Base-by-base conservation (phyloP, 2,888 invertebrate species). In the Pheosia tremula region DNA sequence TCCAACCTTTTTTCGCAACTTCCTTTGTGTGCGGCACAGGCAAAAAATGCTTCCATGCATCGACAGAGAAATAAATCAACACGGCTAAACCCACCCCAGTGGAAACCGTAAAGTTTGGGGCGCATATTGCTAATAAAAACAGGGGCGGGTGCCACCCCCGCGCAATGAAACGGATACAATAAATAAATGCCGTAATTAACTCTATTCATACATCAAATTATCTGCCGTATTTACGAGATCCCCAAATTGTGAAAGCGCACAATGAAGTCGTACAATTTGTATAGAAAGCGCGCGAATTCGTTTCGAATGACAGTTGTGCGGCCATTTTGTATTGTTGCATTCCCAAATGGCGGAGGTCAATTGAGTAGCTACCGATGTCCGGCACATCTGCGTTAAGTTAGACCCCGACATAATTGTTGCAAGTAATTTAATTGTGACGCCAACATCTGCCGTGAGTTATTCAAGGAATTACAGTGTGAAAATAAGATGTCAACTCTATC, bases 121-220 rank as follows among this genome's bases (percentile, higher is more conserved):
- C 80, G 82, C 81, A 77, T 76, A 76, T 76, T 79, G 84, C 84
- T 84, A 85, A 88, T 88, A 88, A 87, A 87, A 88, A 84, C 82
- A 79, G 83, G 87, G 86, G 85, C 81, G 79, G 77, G 75, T 68
- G 67, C 79, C 70, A 70, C 78, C 81, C 83, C 79, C 68, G 61
- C 59, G 75, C 82, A 83, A 81, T 83, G 90, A 87, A 88, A 91
- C 85, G 89, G 88, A 89, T 89, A 91, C 90, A 90, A 90, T 90
- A 91, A 89, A 90, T 91, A 89, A 89, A 90, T 84, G 85, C 82
- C 79, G 81, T 90, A 91, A 91, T 92, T 91, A 91, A 85, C 84
- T 83, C 83, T 81, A 91, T 91, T 91, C 91, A 92, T 89, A 85
- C 80, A 87, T 83, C 87, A 87, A 91, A 90, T 90, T 87, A 88